These are phyloP conservation scores for Lomographa bimaculata DNA, from an alignment of 2,888 invertebrate genomes.

Conservation along the genomic window DNA sequence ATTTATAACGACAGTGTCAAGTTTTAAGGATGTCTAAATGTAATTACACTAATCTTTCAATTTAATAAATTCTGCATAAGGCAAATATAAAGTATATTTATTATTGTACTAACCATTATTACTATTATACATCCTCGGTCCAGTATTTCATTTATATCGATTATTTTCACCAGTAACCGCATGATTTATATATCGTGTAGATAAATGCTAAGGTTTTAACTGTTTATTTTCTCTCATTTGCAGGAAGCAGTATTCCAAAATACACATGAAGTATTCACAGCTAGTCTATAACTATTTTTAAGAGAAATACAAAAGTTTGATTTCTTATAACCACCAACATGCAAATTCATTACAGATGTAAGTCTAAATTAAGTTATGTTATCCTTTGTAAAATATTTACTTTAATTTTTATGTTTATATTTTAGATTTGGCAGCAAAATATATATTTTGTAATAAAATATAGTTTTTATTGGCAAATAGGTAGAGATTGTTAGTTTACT, in stretches of 20 bases:
- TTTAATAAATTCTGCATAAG: conserved; percentile 78
- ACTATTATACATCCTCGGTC: no score
- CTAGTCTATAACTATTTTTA: conserved; percentile 70
- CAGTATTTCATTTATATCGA: no score
- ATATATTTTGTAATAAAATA: conserved; percentile 29
- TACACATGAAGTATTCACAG: conserved; percentile 78
- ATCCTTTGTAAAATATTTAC: conserved; percentile 47
- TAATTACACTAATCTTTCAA: conserved; percentile 72
- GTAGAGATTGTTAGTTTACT: conserved; percentile 10
- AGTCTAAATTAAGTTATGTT: conserved; percentile 64
- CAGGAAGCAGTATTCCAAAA: conserved; percentile 82
- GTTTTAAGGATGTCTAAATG: conserved; percentile 67
- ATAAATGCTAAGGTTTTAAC: conserved; percentile 30
- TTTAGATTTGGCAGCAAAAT: conserved; percentile 29
- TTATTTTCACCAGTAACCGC: background rate
- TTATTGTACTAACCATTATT: conserved; percentile 37
- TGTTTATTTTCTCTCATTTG: conserved; percentile 62
- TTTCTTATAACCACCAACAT: conserved; percentile 66
- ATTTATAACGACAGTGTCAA: conserved; percentile 71
- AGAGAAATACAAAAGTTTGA: conserved; percentile 72
- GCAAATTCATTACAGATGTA: conserved; percentile 62
- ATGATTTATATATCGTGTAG: conserved; percentile 10
- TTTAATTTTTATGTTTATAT: conserved; percentile 35
- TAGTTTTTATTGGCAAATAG: conserved; percentile 40
- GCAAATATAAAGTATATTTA: conserved; percentile 54